Evolutionary conservation across 2,113 vertebrate species (phyloP), one percentile per base, ranked within the genome.

Genomic region (Rhizomys pruinosus): DNA sequence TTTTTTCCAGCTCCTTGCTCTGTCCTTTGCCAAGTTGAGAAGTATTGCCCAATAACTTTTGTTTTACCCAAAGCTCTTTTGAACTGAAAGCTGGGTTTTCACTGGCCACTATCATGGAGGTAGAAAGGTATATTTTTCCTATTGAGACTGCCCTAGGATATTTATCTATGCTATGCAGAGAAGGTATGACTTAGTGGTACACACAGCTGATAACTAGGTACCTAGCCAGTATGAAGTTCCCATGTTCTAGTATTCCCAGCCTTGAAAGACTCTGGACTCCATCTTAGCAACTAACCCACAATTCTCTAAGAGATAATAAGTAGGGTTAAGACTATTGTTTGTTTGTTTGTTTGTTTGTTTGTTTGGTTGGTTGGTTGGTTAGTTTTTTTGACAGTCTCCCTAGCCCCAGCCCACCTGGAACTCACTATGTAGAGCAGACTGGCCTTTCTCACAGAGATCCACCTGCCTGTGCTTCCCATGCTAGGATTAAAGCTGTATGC

Each of bases 81-180:
- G 47, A 20, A 87, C 52, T 77, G 69, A 73, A 89, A 92, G 34
- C 68, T 77, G 7, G 20, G 77, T 57, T 88, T 89, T 73, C 57
- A 34, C 34, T 42, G 25, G n/a, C 23, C 12, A 23, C 17, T 84
- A 15, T 37, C 13, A 4, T 52, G 27, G 27, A 61, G 15, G 52
- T 52, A 57, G 39, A 61, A 66, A 61, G 59, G 57, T 89, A 34
- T 84, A 0, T 59, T 25, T 27, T 64, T 52, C 57, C 61, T 55
- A 5, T 25, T 22, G 25, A 32, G 8, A 12, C 76, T 71, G 29
- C 61, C 27, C 0, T 34, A 2, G 5, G 13, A 11, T 89, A 16
- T n/a, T n/a, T 72, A n/a, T 42, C 11, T 55, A 57, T 69, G 6
- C 34, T 11, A 0, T 2, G 6, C 63, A 47, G 29, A n/a, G 10